These are phyloP conservation scores for Agraylea sexmaculata DNA, from an alignment of 1,140 invertebrate genomes.

Conservation along the genomic window DNA sequence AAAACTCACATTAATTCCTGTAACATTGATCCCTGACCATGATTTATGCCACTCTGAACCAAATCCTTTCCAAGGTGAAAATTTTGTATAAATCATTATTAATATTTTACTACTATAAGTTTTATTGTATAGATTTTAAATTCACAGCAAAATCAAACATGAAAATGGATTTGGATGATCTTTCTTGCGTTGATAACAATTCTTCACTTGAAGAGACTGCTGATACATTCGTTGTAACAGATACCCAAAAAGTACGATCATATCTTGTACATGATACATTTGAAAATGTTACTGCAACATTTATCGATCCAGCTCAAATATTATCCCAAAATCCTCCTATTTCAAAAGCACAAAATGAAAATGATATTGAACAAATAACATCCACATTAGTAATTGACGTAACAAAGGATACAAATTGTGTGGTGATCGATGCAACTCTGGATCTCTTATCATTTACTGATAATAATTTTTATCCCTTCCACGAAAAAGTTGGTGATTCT, in stretches of 20 bases:
- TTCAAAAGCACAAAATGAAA: neutral
- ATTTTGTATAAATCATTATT: neutral
- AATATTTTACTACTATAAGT: neutral
- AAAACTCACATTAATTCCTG: constrained; percentile 15
- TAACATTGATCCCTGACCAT: constrained; percentile 17
- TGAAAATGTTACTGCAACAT: constrained; percentile 25
- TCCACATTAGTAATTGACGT: constrained; percentile 28
- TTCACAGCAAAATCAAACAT: constrained; percentile 14
- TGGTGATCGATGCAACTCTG: constrained; percentile 27
- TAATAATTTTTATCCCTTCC: constrained; percentile 24
- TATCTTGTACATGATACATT: constrained; percentile 31
- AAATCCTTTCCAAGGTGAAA: constrained; percentile 15
- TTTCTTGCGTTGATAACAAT: constrained; percentile 28
- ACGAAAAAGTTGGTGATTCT: constrained; percentile 18
- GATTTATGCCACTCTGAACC: constrained; percentile 16
- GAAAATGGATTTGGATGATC: constrained; percentile 24
- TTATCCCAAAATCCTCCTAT: constrained; percentile 11
- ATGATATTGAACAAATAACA: constrained; percentile 19
- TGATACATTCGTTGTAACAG: constrained; percentile 35
- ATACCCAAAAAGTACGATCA: constrained; percentile 25
- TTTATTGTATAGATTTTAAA: constrained; percentile 5
- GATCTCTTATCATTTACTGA: constrained; percentile 22
- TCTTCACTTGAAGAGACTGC: constrained; percentile 27
- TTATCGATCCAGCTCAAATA: constrained; percentile 28
- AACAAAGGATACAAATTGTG: constrained; percentile 26